Percentiles rank a stretch among this genome's conserved stretches.
Conservation (phyloP, 2,888 invertebrate species). For the Falcaria lacertinaria region DNA sequence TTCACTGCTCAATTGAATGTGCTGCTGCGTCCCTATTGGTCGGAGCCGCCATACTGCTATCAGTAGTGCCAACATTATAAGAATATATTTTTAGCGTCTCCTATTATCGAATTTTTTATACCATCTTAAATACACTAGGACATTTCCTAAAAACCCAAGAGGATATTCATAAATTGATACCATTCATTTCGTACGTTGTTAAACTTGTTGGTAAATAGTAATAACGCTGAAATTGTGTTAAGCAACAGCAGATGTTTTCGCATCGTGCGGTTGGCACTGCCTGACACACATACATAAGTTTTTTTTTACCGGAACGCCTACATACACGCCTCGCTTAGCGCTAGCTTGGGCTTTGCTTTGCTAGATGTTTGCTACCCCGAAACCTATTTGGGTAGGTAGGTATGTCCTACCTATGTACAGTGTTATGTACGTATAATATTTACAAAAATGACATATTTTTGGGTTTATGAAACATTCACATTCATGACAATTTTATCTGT, state of each 20-base stretch:
- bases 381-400: too few species aligned
- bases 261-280: conserved; percentile 35
- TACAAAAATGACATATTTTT: too few species aligned
- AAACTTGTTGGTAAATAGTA: neutral
- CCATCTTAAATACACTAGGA: neutral
- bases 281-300: neutral
- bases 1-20: conserved; percentile 21
- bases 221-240: neutral
- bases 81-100: conserved; percentile 23
- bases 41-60: conserved; percentile 28
- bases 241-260: conserved; percentile 33
- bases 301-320: neutral
- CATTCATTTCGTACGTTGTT: neutral
- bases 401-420: too few species aligned
- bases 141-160: neutral
- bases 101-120: neutral
- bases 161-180: neutral
- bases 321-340: neutral
- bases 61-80: conserved; percentile 45
- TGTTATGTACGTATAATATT: too few species aligned
- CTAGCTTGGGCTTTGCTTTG: too few species aligned
- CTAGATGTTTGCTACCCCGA: too few species aligned
- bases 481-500: too few species aligned
- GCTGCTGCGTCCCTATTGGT: conserved; percentile 47
- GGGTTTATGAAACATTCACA: too few species aligned